Evolutionary conservation across 2,888 invertebrate genomes (phyloP).

Genomic region (Gymnosoma rotundatum): DNA sequence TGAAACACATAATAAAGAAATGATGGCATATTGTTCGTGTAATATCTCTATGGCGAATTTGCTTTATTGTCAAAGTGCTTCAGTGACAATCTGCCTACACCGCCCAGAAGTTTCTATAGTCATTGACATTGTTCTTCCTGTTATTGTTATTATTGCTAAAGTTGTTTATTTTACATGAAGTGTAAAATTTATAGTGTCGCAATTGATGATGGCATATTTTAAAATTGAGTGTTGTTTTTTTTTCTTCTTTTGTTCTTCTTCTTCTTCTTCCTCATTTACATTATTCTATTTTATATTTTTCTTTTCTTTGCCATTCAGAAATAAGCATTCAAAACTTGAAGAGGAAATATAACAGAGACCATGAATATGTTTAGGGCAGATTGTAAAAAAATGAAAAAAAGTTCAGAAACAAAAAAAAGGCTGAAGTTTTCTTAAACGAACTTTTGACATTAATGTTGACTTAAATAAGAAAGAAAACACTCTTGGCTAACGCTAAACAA

Average conservation of each 20-base stretch:
- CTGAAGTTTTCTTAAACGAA: constrained; percentile 51
- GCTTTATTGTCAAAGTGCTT: not conserved
- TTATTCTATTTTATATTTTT: constrained; percentile 31
- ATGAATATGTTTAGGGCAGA: constrained; percentile 34
- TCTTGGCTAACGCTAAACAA: constrained; percentile 18
- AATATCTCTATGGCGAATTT: constrained; percentile 27
- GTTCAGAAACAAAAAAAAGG: not conserved
- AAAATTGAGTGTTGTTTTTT: constrained; percentile 19
- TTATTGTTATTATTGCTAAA: constrained; percentile 11
- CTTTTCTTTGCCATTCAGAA: constrained; percentile 11
- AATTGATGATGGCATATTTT: constrained; percentile 68
- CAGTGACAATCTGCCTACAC: not conserved
- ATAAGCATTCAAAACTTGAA: constrained; percentile 28
- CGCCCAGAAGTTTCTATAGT: constrained; percentile 2
- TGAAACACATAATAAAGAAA: constrained; percentile 26
- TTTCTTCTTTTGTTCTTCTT: not conserved
- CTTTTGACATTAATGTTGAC: constrained; percentile 55
- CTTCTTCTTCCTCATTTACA: not conserved
- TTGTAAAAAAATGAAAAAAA: not conserved
- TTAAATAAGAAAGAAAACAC: not conserved
- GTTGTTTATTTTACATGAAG: constrained; percentile 23
- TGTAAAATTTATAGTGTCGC: constrained; percentile 63
- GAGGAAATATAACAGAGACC: constrained; percentile 29
- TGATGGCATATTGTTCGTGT: too few species aligned
- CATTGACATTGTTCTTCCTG: constrained; percentile 33